Evolutionary conservation across 2,113 vertebrate genomes (phyloP), one percentile per base, ranked within the genome.

Genomic region (Ptychochromis oligacanthus): DNA sequence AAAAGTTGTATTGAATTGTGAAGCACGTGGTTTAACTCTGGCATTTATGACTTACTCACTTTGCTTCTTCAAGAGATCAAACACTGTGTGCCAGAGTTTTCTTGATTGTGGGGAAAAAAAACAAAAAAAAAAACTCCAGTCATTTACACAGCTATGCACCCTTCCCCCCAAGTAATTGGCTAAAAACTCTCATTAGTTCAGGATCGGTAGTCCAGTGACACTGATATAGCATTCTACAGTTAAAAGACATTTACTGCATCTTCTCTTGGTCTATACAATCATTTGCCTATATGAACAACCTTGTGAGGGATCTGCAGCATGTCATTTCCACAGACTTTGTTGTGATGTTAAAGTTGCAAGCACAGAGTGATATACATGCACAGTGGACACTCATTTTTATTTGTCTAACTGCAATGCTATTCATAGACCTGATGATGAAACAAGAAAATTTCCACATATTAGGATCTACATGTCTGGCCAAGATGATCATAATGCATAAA

Each of bases 391-490:
- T 67, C 5, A 17, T 64, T 17, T 75, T 20, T 26, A 46, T 52
- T 26, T 52, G 46, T 6, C 17, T 52, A 15, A 15, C 17, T 75
- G 38, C 24, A 61, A 11, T 64, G 2, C 2, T 54, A 28, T 8
- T 52, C 11, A 8, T 52, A 52, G 26, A 70, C 11, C 9, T 67
- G n/a, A 24, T 49, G 13, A 40, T 83, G 79, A 82, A 79, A 86
- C 22, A 58, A 77, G n/a, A 67, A 52, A n/a, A 54, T 54, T 72
- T 34, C 46, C 26, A 77, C 13, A 72, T 72, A 72, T 56, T 31
- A 22, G 54, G 78, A 67, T 88, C 55, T 4, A 72, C 88, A 83
- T 65, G 58, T 74, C 28, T 62, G 28, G 26, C 75, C 52, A 65
- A 65, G 59, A 72, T 85, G 17, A 55, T 87, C 62, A 46, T 60